Evolutionary conservation across 2,113 vertebrate genomes (phyloP).

Genomic region (Numida meleagris): DNA sequence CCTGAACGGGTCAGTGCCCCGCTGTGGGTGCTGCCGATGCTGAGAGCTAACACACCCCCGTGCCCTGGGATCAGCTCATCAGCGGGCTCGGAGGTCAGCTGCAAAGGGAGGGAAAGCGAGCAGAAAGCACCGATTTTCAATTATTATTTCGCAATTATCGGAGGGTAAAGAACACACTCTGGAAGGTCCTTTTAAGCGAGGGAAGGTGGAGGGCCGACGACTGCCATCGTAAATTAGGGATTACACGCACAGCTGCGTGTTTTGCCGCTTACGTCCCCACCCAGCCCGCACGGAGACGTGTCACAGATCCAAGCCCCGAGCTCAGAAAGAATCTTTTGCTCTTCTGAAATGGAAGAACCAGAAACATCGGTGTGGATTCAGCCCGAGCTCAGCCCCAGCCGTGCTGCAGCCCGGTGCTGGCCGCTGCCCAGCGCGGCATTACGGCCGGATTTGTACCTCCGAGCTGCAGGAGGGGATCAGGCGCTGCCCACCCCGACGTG

Average conservation of each 20-base stretch:
- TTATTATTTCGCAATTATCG: too few relatives aligned
- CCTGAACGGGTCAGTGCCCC: too few relatives aligned
- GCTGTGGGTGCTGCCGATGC: too few relatives aligned
- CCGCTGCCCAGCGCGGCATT: too few relatives aligned
- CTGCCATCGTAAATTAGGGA: neutral
- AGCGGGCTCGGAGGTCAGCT: neutral
- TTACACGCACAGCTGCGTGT: too few relatives aligned
- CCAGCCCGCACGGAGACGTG: accelerated
- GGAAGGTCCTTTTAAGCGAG: neutral
- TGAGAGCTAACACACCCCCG: accelerated
- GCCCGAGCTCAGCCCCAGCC: too few relatives aligned
- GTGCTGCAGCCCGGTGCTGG: too few relatives aligned
- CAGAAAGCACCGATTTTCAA: neutral
- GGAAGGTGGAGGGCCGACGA: neutral
- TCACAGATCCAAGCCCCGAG: neutral
- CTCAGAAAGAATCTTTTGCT: accelerated
- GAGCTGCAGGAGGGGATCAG: too few relatives aligned
- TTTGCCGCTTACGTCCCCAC: neutral
- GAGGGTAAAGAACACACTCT: neutral
- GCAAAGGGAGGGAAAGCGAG: neutral
- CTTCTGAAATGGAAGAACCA: neutral
- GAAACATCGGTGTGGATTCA: neutral
- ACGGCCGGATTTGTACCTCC: too few relatives aligned
- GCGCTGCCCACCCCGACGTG: too few relatives aligned
- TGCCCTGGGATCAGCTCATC: neutral